Evolutionary conservation across 2,888 invertebrate genomes (phyloP), one percentile per base, ranked within the genome.

Genomic region (Hydrotaea diabolus): DNA sequence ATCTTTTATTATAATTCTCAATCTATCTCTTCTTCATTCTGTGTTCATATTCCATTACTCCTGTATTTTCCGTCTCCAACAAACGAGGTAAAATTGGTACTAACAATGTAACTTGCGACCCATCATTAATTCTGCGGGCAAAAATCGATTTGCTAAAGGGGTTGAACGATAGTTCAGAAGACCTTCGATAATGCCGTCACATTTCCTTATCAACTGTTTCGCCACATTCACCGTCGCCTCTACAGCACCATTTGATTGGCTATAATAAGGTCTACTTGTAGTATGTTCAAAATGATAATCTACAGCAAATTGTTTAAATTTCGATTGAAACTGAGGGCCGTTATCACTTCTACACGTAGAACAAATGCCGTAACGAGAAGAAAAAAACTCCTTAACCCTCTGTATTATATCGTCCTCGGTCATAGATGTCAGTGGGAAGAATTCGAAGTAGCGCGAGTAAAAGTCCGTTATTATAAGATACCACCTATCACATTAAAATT

Each of bases 401-500:
- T 77, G 19, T 36, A 53, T 66, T 64, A 73, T 79, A 21, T 66
- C 73, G 3, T 79, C 79, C 23, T 73, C 79, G 2, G 46, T 43
- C 36, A 36, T 36, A 36, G 36, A 36, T 36, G 36, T 36, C 8
- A 36, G 36, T 36, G 5, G 36, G 36, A 36, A 36, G 36, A 36
- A 36, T 36, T 36, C 36, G 36, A 36, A 36, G 36, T 36, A 36
- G 8, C 8, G 36, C 8, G 3, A 36, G 3, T 36, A 36, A 5
- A 36, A 36, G 36, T 5, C 36, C 36, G 72, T 73, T n/a, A 17
- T 72, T 72, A 7, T 78, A 39, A 17, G 64, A 39, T 11, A n/a
- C n/a, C n/a, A n/a, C n/a, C n/a, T n/a, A n/a, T 80, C 57, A 21
- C n/a, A 46, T 59, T 79, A 79, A 23, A 83, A 79, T 1, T 75